Base-by-base conservation (phyloP, 2,113 vertebrate genomes). In the Apistogramma diplotaenia region DNA sequence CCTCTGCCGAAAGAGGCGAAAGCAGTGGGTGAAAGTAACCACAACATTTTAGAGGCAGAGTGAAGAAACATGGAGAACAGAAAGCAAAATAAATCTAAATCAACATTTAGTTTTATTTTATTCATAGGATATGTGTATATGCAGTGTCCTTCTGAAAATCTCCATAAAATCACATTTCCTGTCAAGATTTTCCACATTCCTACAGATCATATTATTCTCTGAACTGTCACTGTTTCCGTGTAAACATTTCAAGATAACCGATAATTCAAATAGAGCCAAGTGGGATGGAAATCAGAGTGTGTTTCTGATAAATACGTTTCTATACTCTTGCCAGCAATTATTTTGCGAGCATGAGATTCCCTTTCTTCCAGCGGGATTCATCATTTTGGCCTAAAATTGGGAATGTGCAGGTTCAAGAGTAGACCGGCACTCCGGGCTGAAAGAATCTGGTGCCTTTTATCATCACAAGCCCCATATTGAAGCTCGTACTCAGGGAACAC, bases 11-110 rank as follows among this genome's bases (percentile, higher is more conserved):
- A 80, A 81, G 61, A 78, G 18, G 49, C 49, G 43, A 57, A 76
- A 31, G 49, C 72, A 59, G 74, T 18, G 19, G 51, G 76, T 60
- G 73, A 55, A 76, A 74, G 82, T 53, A 85, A 83, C 74, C 70
- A 62, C 83, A 89, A 90, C 65, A 29, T 84, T 89, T 87, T 77
- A 83, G 49, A 62, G 82, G 54, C 74, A 27, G 72, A 25, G 23
- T 61, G 60, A 33, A 54, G 81, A 49, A 76, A 73, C 31, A 77
- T 6, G 6, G 15, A 46, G 54, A 67, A 57, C 12, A 54, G 37
- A 76, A 27, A 65, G 49, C 2, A 2, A 84, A 89, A 83, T 25
- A 78, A 40, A 8, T n/a, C 6, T 29, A 74, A 87, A 88, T 76
- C 56, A 75, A 74, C 37, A 33, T 59, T 84, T 76, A 18, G 5